These are phyloP conservation scores for Holothuria scabra DNA, from an alignment of 53 echinoderm and acorn worm species.

Conservation along the genomic window DNA sequence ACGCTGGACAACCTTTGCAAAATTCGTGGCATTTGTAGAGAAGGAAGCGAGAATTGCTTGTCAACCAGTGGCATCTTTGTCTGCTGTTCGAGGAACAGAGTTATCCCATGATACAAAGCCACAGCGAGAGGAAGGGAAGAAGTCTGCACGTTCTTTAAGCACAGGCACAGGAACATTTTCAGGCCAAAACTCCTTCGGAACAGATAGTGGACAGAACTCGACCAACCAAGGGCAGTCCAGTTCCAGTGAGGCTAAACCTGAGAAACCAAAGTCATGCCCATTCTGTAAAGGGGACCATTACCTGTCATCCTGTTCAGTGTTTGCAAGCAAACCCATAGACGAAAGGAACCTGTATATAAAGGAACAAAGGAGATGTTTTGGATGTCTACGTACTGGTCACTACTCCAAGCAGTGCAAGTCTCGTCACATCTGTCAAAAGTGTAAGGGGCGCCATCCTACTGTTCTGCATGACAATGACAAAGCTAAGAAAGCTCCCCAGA, in stretches of 20 bases:
- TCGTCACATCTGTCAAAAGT: too few relatives aligned
- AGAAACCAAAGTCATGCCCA: slow-evolving; percentile 38
- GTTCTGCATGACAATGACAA: slow-evolving; percentile 51
- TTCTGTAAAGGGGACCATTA: slow-evolving; percentile 56
- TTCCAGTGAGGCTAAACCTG: not conserved
- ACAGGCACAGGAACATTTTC: too few relatives aligned
- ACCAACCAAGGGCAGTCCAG: not conserved
- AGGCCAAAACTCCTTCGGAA: not conserved
- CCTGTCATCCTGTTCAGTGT: slow-evolving; percentile 40
- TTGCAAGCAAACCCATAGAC: too few relatives aligned
- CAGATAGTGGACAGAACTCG: not conserved
- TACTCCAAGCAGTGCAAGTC: slow-evolving; percentile 60
- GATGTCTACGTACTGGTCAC: slow-evolving; percentile 66
- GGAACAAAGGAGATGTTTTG: slow-evolving; percentile 72
- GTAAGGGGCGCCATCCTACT: slow-evolving; percentile 69
- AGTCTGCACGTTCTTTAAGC: not conserved
- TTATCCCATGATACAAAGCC: not conserved
- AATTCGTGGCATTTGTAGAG: too few relatives aligned
- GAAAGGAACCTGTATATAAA: too few relatives aligned
- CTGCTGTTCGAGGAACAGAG: not conserved
- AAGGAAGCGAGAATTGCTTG: too few relatives aligned
- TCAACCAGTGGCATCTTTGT: slow-evolving; percentile 56
- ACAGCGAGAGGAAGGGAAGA: slow-evolving; percentile 5
- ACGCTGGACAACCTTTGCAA: too few relatives aligned
- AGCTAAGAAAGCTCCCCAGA: not conserved